Evolutionary conservation across 2,888 invertebrate genomes (phyloP), one percentile per base, ranked within the genome.

Genomic region (Drosophila melanosoma): DNA sequence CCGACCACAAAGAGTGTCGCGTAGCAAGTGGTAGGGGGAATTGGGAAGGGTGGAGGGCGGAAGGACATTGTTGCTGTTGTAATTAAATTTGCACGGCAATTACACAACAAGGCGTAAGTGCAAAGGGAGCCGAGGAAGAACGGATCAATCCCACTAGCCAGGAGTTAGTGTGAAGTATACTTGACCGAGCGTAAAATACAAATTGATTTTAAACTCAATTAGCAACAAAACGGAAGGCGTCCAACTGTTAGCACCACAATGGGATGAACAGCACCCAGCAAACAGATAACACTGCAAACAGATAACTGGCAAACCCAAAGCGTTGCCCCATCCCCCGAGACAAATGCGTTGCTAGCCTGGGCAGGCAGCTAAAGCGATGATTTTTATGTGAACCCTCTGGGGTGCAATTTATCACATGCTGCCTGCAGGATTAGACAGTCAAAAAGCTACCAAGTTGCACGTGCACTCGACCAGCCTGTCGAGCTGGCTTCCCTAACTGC

Each of bases 141-240:
- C 51, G 51, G 69, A 74, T 72, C 67, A 63, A 67, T 63, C 36
- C 62, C 17, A 36, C 23, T 11, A n/a, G 12, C 29, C 17, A 11
- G 36, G n/a, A 11, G 12, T 35, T 20, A 10, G 20, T 8, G 2
- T 38, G 38, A 56, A 29, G 26, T 7, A 38, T 11, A 60, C 56
- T 73, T 53, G 56, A 52, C 65, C 69, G 69, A 70, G 82, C 78
- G 82, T 82, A 66, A 82, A 77, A 88, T 80, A 86, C 90, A 92
- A 93, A 93, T 93, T 91, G 93, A 93, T 92, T 93, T 92, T 92
- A 92, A 93, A 93, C 93, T 92, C 92, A 92, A 93, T 93, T 93
- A 92, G 91, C 88, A 91, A 85, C 89, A 76, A 80, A 61, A 70
- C 36, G 56, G 26, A 48, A 49, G 69, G 73, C 71, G 68, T 77